A percentile compares a stretch with the other conserved stretches of the same genome.
These are phyloP conservation scores for Lasioglossum malachurum DNA, from an alignment of 2,888 invertebrate genomes.

Conservation along the genomic window DNA sequence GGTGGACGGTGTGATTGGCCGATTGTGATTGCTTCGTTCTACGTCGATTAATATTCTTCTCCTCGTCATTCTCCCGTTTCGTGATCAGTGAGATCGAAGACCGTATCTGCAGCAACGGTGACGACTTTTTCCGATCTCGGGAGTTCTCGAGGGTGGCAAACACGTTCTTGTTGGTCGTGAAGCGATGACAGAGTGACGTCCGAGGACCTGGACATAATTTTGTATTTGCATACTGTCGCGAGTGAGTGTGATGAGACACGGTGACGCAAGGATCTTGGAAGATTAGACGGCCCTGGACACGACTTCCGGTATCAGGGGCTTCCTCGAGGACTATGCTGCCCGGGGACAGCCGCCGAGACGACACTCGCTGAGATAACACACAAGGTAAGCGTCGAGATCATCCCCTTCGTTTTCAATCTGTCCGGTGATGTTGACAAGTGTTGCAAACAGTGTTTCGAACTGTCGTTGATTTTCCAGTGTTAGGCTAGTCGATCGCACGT, in stretches of 20 bases:
- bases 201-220: constrained; percentile 19
- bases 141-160: neutral
- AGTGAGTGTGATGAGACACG: constrained; percentile 41
- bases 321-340: constrained; percentile 63
- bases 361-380: constrained; percentile 55
- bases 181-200: constrained; percentile 43
- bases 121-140: neutral
- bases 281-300: constrained; percentile 5
- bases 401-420: neutral
- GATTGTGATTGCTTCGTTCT: constrained; percentile 5
- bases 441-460: neutral
- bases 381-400: constrained; percentile 59
- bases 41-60: neutral
- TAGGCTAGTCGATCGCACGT: neutral
- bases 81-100: constrained; percentile 2
- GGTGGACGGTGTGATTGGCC: constrained; percentile 12
- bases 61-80: neutral
- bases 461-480: neutral
- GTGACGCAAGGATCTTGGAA: neutral
- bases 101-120: neutral
- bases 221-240: neutral
- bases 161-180: neutral
- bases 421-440: neutral
- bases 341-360: constrained; percentile 46
- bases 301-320: neutral